Evolutionary conservation across 2,113 vertebrate genomes (phyloP).

Genomic region (Poecilia latipinna): DNA sequence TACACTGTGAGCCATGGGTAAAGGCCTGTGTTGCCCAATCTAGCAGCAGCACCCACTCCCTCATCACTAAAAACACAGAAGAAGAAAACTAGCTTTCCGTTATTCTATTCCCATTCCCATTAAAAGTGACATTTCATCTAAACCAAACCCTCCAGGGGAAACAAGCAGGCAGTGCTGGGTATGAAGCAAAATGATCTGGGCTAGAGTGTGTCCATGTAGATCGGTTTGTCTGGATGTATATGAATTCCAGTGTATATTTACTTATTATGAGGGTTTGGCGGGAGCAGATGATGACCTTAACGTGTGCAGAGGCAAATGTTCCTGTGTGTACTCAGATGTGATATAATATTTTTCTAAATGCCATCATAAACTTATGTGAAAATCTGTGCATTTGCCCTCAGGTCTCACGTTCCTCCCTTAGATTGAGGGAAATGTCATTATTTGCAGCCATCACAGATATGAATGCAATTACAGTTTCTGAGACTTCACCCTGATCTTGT

Average conservation of each 20-base stretch:
- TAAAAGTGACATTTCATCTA: slow-evolving; percentile 89
- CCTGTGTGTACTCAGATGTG: slow-evolving; percentile 23
- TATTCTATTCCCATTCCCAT: slow-evolving; percentile 86
- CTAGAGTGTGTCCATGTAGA: slow-evolving; percentile 37
- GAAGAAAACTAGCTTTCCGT: slow-evolving; percentile 77
- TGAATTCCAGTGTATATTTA: slow-evolving; percentile 37
- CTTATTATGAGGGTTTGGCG: slow-evolving; percentile 21
- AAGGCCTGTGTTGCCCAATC: slow-evolving; percentile 63
- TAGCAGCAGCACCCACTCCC: slow-evolving; percentile 72
- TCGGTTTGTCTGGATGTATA: slow-evolving; percentile 23
- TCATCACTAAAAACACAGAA: slow-evolving; percentile 54
- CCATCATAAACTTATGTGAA: slow-evolving; percentile 55
- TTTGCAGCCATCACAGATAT: slow-evolving; percentile 82
- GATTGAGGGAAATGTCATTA: slow-evolving; percentile 85
- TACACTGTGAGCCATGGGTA: slow-evolving; percentile 59
- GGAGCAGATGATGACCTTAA: slow-evolving; percentile 47
- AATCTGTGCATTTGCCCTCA: slow-evolving; percentile 49
- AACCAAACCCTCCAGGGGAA: slow-evolving; percentile 83
- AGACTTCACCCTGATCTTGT: slow-evolving; percentile 80
- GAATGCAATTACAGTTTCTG: slow-evolving; percentile 80
- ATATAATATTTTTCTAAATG: slow-evolving; percentile 67
- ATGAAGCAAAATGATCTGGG: slow-evolving; percentile 74
- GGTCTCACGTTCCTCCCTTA: slow-evolving; percentile 69
- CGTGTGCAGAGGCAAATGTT: slow-evolving; percentile 43
- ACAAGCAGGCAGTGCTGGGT: slow-evolving; percentile 69